Percentiles rank a stretch among this genome's conserved stretches.
These are phyloP conservation scores for Leptodactylus fuscus DNA, from an alignment of 2,113 vertebrate species.

Conservation along the genomic window DNA sequence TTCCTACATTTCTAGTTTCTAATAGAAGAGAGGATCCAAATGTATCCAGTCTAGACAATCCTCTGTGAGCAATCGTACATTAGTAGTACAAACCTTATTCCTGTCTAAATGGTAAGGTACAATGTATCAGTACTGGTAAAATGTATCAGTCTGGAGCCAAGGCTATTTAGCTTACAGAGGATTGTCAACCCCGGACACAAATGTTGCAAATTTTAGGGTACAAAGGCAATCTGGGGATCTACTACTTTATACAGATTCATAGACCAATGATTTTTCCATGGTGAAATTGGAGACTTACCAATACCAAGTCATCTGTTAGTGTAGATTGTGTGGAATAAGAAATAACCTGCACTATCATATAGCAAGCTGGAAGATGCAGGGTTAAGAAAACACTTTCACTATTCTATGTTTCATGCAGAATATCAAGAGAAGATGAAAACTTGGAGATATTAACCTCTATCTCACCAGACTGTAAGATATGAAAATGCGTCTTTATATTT, in stretches of 20 bases:
- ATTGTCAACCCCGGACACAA: neutral
- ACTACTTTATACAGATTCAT: neutral
- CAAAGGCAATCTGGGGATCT: neutral
- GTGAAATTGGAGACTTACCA: too few species aligned
- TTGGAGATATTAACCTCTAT: neutral
- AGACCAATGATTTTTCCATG: too few species aligned
- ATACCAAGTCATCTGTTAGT: neutral
- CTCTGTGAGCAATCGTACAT: too few species aligned
- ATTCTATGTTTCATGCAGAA: neutral
- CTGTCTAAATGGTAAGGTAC: too few species aligned
- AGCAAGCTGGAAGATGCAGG: neutral
- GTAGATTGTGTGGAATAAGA: neutral
- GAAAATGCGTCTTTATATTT: constrained; percentile 19
- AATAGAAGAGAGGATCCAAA: too few species aligned
- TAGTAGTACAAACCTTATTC: too few species aligned
- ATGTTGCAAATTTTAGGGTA: neutral
- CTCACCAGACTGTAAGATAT: neutral
- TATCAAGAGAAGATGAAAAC: neutral
- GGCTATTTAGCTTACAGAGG: too few species aligned
- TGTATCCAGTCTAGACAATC: too few species aligned
- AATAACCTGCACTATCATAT: neutral
- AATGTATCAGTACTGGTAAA: neutral
- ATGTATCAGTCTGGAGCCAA: neutral
- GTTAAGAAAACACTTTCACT: neutral
- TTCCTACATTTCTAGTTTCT: too few species aligned